phyloP scores from a whole-genome alignment of 1,140 invertebrate genomes.

The Trichogramma pretiosum region DNA sequence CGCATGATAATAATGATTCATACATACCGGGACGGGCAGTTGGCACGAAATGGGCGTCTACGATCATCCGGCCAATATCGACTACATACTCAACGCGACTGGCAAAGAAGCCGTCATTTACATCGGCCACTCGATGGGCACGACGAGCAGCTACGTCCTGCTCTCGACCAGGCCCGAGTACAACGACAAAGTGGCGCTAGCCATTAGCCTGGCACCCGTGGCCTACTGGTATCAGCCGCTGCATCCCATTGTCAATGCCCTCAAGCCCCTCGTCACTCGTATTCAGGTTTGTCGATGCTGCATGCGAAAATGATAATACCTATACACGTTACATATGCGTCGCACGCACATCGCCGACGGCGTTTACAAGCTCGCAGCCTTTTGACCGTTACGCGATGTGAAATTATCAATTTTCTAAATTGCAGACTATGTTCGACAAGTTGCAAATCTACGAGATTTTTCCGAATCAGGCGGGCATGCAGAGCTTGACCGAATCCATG shows the following conservation, averaged over 20 bases:
- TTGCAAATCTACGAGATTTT: too few relatives aligned
- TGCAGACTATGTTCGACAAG: too few relatives aligned
- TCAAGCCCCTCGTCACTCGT: not conserved
- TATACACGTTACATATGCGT: too few relatives aligned
- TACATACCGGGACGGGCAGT: too few relatives aligned
- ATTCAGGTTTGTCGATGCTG: too few relatives aligned
- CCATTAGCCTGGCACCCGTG: slow-evolving; percentile 50
- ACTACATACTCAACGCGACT: slow-evolving; percentile 47
- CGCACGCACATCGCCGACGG: not conserved
- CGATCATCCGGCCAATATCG: slow-evolving; percentile 53
- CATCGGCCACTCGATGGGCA: slow-evolving; percentile 64
- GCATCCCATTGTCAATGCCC: slow-evolving; percentile 8
- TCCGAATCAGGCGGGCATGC: too few relatives aligned
- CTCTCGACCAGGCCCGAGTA: slow-evolving; percentile 49
- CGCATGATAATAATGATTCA: too few relatives aligned
- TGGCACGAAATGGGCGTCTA: slow-evolving; percentile 54
- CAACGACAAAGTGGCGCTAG: slow-evolving; percentile 45
- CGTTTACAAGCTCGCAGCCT: too few relatives aligned
- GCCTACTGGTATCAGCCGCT: slow-evolving; percentile 29
- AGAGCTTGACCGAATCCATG: too few relatives aligned
- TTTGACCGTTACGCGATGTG: too few relatives aligned
- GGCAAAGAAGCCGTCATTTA: slow-evolving; percentile 50
- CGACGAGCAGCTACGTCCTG: slow-evolving; percentile 45
- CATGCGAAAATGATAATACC: too few relatives aligned
- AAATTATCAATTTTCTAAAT: too few relatives aligned